Evolutionary conservation across 2,888 invertebrate genomes (phyloP), one percentile per base, ranked within the genome.

Genomic region (Drosophila planitibia): DNA sequence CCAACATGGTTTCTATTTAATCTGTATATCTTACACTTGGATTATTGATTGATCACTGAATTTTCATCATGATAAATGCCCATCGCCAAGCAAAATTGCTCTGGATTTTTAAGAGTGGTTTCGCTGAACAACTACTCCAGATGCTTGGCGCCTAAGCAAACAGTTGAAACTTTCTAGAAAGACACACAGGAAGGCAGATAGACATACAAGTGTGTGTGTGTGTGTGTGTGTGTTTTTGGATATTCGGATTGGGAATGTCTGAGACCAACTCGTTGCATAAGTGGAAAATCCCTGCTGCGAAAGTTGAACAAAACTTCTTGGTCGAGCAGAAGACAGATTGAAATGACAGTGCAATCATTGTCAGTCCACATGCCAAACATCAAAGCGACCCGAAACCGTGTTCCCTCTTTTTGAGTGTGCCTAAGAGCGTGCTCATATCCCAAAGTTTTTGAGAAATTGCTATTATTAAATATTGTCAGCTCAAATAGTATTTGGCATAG

Each of bases 231-330:
- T 57, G n/a, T n/a, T 19, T 55, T 55, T 28, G 33, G 22, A 54
- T 61, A 37, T 52, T 54, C 28, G 70, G 37, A 70, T 70, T 68
- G 54, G 57, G n/a, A 55, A 53, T 37, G 52, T 60, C 54, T 44
- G 59, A 41, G 28, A 57, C 22, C 58, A 76, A 70, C 30, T 60
- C 41, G 61, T 37, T 58, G 51, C 51, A 58, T 59, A 69, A 69
- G 71, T 69, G 59, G 71, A 41, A 74, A 74, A 53, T 74, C 72
- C 52, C 39, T 19, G 73, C 44, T 16, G 51, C 25, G 47, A 72
- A 72, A 72, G 72, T 74, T 72, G 53, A 72, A 66, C 72, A 39
- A 59, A 73, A 73, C 32, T 73, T 74, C 55, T 47, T 66, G 33
- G 57, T 32, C 33, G 41, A 57, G 32, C n/a, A 6, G 39, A 7